These are phyloP conservation scores for Trachymyrmex cornetzi DNA, from an alignment of 1,140 invertebrate species.

Conservation along the genomic window DNA sequence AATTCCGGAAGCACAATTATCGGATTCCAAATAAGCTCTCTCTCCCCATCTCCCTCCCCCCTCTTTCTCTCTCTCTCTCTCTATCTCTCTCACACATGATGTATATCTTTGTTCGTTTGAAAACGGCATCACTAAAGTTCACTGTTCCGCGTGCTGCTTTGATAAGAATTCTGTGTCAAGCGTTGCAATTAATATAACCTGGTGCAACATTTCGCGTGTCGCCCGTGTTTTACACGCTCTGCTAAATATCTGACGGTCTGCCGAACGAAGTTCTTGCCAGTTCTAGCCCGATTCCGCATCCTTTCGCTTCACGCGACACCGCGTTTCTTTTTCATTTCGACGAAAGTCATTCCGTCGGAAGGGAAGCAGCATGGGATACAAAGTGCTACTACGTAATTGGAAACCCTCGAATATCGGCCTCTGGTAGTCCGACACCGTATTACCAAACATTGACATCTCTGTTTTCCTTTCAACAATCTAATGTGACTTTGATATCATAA, in stretches of 20 bases:
- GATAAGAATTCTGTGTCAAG: constrained; percentile 28
- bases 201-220: constrained; percentile 41
- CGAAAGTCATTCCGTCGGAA: constrained; percentile 72
- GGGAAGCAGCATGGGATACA: constrained; percentile 68
- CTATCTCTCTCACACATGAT: neutral
- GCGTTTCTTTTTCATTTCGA: constrained; percentile 79
- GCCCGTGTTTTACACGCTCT: constrained; percentile 44
- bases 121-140: neutral
- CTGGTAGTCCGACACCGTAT: neutral
- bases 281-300: constrained; percentile 57
- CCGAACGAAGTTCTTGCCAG: constrained; percentile 48
- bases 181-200: constrained; percentile 43
- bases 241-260: constrained; percentile 55
- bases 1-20: neutral
- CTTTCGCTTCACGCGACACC: constrained; percentile 76
- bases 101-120: constrained; percentile 1
- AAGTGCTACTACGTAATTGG: constrained; percentile 75
- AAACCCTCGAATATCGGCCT: constrained; percentile 70
- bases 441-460: constrained; percentile 52
- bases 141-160: constrained; percentile 24
- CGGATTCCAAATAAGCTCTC: neutral
- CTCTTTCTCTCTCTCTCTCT: neutral
- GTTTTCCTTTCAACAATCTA: neutral
- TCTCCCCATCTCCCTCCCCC: no score
- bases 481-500: neutral